Base-by-base conservation (phyloP, 2,113 vertebrate species). In the Trinectes maculatus region DNA sequence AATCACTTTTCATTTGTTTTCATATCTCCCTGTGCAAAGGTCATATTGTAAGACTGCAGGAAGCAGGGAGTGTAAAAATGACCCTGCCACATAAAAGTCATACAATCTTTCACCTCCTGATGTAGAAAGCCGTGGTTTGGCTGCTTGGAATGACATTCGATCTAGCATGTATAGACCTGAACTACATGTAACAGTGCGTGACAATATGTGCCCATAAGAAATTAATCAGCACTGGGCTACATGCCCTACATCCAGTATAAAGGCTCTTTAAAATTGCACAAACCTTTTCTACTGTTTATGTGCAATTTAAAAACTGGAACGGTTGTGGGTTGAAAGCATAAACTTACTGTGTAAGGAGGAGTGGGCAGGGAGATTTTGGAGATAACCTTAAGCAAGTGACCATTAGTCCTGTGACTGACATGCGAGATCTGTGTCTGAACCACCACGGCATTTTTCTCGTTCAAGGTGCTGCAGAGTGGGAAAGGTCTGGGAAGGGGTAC, bases 331-430 rank as follows among this genome's bases (percentile, higher is more conserved):
- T 34, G 8, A 33, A 28, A 46, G 37, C 43, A n/a, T 42, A 39
- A 60, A 97, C 98, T 98, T 95, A 99, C 98, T 80, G 95, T 96
- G 64, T 98, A 99, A 6, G 98, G 98, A 66, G 98, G 97, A 31
- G 95, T 95, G 84, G 98, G 98, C 53, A 99, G 88, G 18, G 97
- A 98, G 79, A 99, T 96, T 93, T 93, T 96, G 77, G 98, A 98
- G 73, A 98, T 82, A 78, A 99, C 95, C 80, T 95, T 97, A 88
- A 98, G 93, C 73, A 95, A 87, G 71, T 98, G 97, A 13, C 95
- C 94, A 5, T 92, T 93, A 78, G 76, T 91, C 82, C 92, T 91
- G 77, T 96, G 93, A 62, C 90, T 94, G 87, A 95, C 84, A 86
- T 95, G 96, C 4, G 94, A 94, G 90, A 99, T 96, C 24, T 95